Evolutionary conservation across 2,113 vertebrate genomes (phyloP).

Genomic region (Zeus faber): DNA sequence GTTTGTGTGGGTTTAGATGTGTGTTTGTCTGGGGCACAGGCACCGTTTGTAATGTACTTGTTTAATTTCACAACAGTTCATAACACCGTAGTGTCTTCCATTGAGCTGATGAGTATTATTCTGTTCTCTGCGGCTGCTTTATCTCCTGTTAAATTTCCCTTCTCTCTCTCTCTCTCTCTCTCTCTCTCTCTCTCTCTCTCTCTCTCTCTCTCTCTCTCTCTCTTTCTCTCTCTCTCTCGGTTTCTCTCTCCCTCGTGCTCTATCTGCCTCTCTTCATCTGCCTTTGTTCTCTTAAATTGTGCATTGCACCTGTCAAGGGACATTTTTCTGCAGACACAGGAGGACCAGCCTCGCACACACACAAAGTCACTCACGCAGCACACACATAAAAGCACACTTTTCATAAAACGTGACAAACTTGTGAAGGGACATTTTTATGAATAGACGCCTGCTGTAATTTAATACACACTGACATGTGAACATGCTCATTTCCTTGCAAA

Average conservation of each 20-base stretch:
- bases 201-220: background rate
- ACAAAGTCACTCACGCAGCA: background rate
- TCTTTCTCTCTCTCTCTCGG: slow-evolving; percentile 12
- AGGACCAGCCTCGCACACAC: no score
- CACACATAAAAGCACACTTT: background rate
- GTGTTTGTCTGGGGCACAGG: background rate
- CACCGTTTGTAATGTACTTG: background rate
- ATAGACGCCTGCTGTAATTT: no score
- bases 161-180: background rate
- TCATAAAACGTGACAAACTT: no score
- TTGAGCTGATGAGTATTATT: slow-evolving; percentile 33
- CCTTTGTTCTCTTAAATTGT: slow-evolving; percentile 39
- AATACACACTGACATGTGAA: no score
- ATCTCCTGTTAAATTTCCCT: slow-evolving; percentile 1
- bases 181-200: slow-evolving; percentile 20
- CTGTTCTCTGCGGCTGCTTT: slow-evolving; percentile 27
- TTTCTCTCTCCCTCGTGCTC: slow-evolving; percentile 6
- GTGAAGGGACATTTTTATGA: no score
- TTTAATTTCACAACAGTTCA: background rate
- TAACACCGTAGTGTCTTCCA: slow-evolving; percentile 45
- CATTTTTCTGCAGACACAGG: slow-evolving; percentile 18
- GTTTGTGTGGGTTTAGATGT: slow-evolving; percentile 16
- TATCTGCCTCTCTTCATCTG: slow-evolving; percentile 16
- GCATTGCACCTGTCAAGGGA: slow-evolving; percentile 22
- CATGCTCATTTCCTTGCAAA: no score